Evolutionary conservation across 2,888 invertebrate genomes (phyloP).

Genomic region (Osedax frankpressi): DNA sequence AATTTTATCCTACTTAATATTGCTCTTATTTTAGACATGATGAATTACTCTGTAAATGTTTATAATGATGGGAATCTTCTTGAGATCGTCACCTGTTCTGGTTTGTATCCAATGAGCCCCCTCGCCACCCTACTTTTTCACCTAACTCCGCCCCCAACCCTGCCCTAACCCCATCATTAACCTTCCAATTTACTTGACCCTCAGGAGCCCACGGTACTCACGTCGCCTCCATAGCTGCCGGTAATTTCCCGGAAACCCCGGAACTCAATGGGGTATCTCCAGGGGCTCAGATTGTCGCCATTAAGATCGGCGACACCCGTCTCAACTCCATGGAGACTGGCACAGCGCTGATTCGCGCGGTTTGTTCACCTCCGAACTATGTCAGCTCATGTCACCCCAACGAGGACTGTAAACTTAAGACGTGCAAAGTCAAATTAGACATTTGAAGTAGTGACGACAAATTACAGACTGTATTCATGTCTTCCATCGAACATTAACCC

Average conservation of each 20-base stretch:
- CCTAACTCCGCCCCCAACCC: neutral
- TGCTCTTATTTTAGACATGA: too few relatives aligned
- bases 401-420: too few relatives aligned
- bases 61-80: constrained; percentile 76
- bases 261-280: constrained; percentile 88
- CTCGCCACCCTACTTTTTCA: neutral
- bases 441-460: too few relatives aligned
- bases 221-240: constrained; percentile 88
- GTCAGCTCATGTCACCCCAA: too few relatives aligned
- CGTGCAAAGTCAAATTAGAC: too few relatives aligned
- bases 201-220: constrained; percentile 90
- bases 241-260: constrained; percentile 69
- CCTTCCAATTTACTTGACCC: too few relatives aligned
- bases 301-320: constrained; percentile 81
- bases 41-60: constrained; percentile 72
- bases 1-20: too few relatives aligned
- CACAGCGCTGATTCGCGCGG: constrained; percentile 76
- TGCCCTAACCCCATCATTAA: neutral
- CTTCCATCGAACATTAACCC: too few relatives aligned
- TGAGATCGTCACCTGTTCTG: constrained; percentile 85
- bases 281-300: constrained; percentile 80
- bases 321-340: constrained; percentile 93
- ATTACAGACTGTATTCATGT: too few relatives aligned
- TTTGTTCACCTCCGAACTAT: too few relatives aligned
- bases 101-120: constrained; percentile 47